These are phyloP conservation scores for Dolomedes plantarius DNA, from an alignment of 2,888 invertebrate genomes.

Conservation along the genomic window DNA sequence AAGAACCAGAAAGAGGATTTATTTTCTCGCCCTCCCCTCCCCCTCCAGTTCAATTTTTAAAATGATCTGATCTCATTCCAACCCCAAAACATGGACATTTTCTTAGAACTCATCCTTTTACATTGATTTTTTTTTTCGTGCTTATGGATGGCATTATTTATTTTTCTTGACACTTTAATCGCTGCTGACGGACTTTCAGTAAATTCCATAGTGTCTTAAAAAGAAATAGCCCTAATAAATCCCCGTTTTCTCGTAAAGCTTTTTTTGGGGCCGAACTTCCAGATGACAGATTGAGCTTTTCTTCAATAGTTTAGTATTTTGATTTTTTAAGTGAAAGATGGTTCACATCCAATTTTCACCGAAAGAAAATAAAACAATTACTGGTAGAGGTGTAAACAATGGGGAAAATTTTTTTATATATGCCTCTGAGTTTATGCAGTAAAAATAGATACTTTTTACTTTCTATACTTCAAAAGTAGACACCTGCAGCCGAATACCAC, in stretches of 20 bases:
- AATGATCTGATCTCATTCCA: neutral
- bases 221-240: neutral
- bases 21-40: too few species aligned
- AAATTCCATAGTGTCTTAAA: neutral
- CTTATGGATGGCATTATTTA: slow-evolving; percentile 3
- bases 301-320: neutral
- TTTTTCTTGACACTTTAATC: slow-evolving; percentile 12
- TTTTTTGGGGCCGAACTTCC: neutral
- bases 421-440: too few species aligned
- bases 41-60: neutral
- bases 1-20: too few species aligned
- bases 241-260: neutral
- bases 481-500: too few species aligned
- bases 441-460: too few species aligned
- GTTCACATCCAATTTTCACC: neutral
- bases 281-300: neutral
- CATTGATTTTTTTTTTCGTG: neutral
- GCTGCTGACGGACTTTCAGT: neutral
- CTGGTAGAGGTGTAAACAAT: slow-evolving; percentile 3
- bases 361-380: neutral
- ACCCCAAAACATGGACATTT: neutral
- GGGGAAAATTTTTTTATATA: too few species aligned
- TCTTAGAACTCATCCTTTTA: neutral
- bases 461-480: too few species aligned
- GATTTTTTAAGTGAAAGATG: neutral